Percentiles rank a stretch among this genome's conserved stretches.
Evolutionary conservation across 2,888 invertebrate species (phyloP).

Genomic region (Sarcophaga variegata): DNA sequence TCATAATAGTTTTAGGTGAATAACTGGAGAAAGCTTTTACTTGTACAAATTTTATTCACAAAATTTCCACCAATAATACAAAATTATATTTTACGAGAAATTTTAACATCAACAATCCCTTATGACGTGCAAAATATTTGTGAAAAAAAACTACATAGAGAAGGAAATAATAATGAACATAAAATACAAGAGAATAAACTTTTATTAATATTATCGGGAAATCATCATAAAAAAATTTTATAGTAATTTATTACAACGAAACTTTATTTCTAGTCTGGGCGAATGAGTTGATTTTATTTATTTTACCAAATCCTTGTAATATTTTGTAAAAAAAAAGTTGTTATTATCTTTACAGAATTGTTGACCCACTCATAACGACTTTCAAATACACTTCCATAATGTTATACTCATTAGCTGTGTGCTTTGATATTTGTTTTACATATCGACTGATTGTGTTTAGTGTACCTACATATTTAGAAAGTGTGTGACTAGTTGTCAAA

Average conservation of each 20-base stretch:
- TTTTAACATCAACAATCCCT: background rate
- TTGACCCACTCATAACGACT: background rate
- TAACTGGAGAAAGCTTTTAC: slow-evolving; percentile 29
- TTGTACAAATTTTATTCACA: slow-evolving; percentile 49
- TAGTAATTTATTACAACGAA: too few relatives aligned
- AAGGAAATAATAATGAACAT: slow-evolving; percentile 9
- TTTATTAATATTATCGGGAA: too few relatives aligned
- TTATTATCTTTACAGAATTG: too few relatives aligned
- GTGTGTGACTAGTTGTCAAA: background rate
- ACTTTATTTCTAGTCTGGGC: too few relatives aligned
- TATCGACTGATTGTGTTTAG: background rate
- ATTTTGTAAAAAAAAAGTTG: too few relatives aligned
- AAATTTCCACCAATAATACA: background rate
- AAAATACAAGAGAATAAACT: slow-evolving; percentile 5
- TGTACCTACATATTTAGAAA: background rate
- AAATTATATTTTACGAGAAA: slow-evolving; percentile 29
- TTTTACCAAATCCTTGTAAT: too few relatives aligned
- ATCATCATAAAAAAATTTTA: too few relatives aligned
- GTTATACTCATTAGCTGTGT: background rate
- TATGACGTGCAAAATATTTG: slow-evolving; percentile 23
- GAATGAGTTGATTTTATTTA: too few relatives aligned
- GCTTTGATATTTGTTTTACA: background rate
- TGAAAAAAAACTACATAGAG: slow-evolving; percentile 9
- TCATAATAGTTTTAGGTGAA: slow-evolving; percentile 38
- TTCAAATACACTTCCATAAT: background rate